Evolutionary conservation across 2,797 vertebrate species (phyloP).

Genomic region (Glossophaga mutica): DNA sequence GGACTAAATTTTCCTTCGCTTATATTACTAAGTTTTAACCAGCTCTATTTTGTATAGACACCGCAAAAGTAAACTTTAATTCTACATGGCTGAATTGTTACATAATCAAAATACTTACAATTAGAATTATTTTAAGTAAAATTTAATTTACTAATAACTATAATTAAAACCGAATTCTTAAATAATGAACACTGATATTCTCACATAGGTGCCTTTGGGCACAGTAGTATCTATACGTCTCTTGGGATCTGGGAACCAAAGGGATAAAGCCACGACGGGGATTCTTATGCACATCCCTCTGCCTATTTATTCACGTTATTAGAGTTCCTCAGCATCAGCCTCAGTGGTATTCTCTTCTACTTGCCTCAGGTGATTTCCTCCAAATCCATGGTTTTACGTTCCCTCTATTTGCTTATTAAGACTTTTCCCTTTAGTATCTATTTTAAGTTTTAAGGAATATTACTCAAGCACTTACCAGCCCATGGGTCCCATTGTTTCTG

Average conservation of each 20-base stretch:
- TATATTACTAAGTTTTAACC: not conserved
- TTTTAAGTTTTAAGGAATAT: not conserved
- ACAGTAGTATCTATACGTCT: not conserved
- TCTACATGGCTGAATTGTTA: not conserved
- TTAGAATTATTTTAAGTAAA: not conserved
- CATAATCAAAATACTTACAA: not conserved
- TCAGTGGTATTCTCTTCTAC: not conserved
- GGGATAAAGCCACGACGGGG: not conserved
- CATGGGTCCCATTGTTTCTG: constrained; percentile 97
- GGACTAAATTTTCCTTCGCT: not conserved
- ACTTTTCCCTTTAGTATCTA: not conserved
- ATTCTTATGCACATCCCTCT: accelerated
- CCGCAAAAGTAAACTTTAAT: not conserved
- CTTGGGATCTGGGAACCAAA: not conserved
- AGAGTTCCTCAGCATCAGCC: not conserved
- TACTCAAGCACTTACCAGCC: constrained; percentile 89
- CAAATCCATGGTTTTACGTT: not conserved
- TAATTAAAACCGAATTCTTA: not conserved
- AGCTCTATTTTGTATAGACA: not conserved
- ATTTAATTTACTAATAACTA: not conserved
- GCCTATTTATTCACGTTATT: not conserved
- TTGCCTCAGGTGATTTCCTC: not conserved
- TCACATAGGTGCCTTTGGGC: not conserved
- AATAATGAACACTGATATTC: not conserved
- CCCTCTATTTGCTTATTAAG: not conserved